Evolutionary conservation across 2,888 invertebrate species (phyloP), one percentile per base, ranked within the genome.

Genomic region (Pseudococcus jackbeardsleyi): DNA sequence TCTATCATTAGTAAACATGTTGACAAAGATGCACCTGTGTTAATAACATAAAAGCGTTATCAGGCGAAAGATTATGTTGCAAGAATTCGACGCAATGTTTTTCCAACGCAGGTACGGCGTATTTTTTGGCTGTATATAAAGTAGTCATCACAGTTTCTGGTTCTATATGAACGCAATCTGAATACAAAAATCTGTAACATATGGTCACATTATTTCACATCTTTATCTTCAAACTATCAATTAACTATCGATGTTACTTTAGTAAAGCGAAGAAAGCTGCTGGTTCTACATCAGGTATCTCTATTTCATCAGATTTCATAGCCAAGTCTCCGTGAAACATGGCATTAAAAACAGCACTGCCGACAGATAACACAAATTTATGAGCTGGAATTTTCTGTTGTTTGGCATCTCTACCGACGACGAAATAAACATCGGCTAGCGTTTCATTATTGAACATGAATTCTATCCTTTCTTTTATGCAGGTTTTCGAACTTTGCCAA

Each of bases 111-210:
- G 96, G 95, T 0, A 97, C 96, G 1, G 96, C 96, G 92, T 97
- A 97, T 90, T 97, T 96, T 91, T 96, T 96, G 8, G 96, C 96
- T 0, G 96, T 95, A 90, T 97, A 97, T 85, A 97, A 91, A 0
- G 96, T 96, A 0, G 96, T 95, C 96, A 96, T 96, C 1, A 97
- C 96, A 91, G 95, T 95, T 91, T 96, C 96, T 0, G 96, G 95
- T 11, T 95, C 96, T 90, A 97, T 96, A 89, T 95, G 94, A 15
- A 96, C 95, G 91, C 96, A 96, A 92, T 97, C 96, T 0, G 96
- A 95, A 91, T 96, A 96, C 87, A 95, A 92, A 91, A 94, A 95
- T 91, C 91, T 91, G 84, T 8, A 89, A 88, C 82, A 82, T 42
- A 42, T n/a, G 46, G 19, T 46, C 3, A 12, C 7, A n/a, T 84